phyloP scores from a whole-genome alignment of 2,888 invertebrate species.

The Parnassius orleans region DNA sequence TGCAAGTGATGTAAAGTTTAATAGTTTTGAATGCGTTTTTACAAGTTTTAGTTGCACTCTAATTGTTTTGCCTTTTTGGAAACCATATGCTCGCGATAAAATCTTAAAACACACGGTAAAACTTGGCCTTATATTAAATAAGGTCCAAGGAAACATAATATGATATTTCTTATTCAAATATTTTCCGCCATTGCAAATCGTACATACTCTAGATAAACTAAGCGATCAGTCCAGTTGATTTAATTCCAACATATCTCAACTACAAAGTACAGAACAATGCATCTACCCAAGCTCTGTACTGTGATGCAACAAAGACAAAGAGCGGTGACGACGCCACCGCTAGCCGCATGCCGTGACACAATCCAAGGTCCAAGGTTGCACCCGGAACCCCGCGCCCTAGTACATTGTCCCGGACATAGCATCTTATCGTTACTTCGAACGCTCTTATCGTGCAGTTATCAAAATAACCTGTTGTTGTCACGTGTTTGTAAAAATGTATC shows the following conservation, averaged over 20 bases:
- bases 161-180: too few relatives aligned
- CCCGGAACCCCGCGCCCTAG: conserved; percentile 28
- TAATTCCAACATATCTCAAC: background rate
- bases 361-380: conserved; percentile 17
- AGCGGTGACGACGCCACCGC: conserved; percentile 38
- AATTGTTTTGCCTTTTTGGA: too few relatives aligned
- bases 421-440: conserved; percentile 11
- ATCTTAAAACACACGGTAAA: too few relatives aligned
- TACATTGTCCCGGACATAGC: conserved; percentile 30
- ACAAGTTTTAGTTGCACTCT: too few relatives aligned
- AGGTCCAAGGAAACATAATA: too few relatives aligned
- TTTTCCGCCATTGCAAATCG: too few relatives aligned
- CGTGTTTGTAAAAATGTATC: background rate
- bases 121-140: too few relatives aligned
- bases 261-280: conserved; percentile 17
- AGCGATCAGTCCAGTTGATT: background rate
- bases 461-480: conserved; percentile 48
- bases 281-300: conserved; percentile 24
- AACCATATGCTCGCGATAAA: too few relatives aligned
- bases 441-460: conserved; percentile 34
- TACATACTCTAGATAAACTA: too few relatives aligned
- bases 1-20: too few relatives aligned
- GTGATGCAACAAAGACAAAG: conserved; percentile 17
- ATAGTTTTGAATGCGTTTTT: too few relatives aligned
- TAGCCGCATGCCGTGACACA: conserved; percentile 25